Percentiles rank a stretch among this genome's conserved stretches.
phyloP scores from a whole-genome alignment of 1,140 invertebrate genomes.

The Lutraria rhynchaena region DNA sequence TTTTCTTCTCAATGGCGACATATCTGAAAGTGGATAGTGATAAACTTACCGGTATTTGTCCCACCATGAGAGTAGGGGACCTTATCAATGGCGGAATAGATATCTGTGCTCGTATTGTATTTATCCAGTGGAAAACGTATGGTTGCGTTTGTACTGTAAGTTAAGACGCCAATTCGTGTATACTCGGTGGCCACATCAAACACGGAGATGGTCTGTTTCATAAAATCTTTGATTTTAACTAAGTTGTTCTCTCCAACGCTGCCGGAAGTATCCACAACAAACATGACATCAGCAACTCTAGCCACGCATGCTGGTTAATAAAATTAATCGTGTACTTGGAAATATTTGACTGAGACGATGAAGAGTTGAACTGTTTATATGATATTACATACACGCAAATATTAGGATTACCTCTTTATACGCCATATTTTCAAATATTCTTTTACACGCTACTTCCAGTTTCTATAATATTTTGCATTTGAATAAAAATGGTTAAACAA shows the following conservation, averaged over 20 bases:
- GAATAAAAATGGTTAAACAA: too few species aligned
- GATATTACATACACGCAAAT: too few species aligned
- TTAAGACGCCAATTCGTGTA: conserved; percentile 49
- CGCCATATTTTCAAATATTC: too few species aligned
- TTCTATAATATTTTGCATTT: too few species aligned
- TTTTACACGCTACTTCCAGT: too few species aligned
- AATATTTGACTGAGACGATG: too few species aligned
- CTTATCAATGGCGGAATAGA: conserved; percentile 56
- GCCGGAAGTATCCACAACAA: conserved; percentile 55
- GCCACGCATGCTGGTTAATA: conserved; percentile 47
- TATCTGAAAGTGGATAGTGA: too few species aligned
- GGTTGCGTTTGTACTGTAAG: conserved; percentile 45
- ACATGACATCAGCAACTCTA: conserved; percentile 54
- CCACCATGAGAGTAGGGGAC: conserved; percentile 61
- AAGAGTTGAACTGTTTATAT: too few species aligned
- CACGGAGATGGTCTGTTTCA: conserved; percentile 61
- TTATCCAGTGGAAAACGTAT: conserved; percentile 72
- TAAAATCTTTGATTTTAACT: conserved; percentile 46
- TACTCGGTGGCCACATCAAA: conserved; percentile 66
- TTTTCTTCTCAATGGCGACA: too few species aligned
- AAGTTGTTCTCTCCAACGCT: conserved; percentile 52
- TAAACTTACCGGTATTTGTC: conserved; percentile 67
- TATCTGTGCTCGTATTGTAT: conserved; percentile 60
- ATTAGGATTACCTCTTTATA: too few species aligned
- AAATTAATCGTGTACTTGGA: too few species aligned